A percentile compares a stretch with the other conserved stretches of the same genome.
phyloP scores from a whole-genome alignment of 2,113 vertebrate species.

The Nothocercus nigrocapillus region DNA sequence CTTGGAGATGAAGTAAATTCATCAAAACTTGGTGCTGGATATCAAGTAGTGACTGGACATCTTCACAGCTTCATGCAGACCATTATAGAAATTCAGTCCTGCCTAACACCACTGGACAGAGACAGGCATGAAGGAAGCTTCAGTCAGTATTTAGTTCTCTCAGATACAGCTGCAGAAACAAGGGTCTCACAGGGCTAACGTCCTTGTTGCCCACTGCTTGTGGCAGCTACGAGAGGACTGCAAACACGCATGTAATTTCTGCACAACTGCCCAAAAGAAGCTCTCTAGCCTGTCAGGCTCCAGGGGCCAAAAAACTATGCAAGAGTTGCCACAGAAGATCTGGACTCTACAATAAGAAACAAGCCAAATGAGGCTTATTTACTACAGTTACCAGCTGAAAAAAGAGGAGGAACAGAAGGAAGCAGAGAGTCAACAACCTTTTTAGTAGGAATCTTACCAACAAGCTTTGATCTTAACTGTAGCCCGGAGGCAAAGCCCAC shows the following conservation, averaged over 20 bases:
- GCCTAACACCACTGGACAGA: not conserved
- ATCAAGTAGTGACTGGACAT: not conserved
- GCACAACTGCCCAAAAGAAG: not conserved
- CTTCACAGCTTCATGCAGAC: not conserved
- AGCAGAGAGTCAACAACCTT: slow-evolving; percentile 66
- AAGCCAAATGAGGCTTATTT: slow-evolving; percentile 52
- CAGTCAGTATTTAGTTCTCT: not conserved
- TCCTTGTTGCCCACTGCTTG: not conserved
- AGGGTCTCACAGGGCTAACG: not conserved
- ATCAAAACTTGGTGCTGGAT: not conserved
- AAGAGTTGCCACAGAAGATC: slow-evolving; percentile 29
- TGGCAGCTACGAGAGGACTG: not conserved
- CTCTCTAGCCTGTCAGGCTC: not conserved
- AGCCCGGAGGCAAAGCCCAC: slow-evolving; percentile 66
- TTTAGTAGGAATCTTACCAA: slow-evolving; percentile 52
- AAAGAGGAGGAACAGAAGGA: slow-evolving; percentile 64
- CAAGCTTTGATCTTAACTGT: slow-evolving; percentile 62
- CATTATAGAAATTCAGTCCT: not conserved
- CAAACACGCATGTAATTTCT: not conserved
- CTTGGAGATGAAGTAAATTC: not conserved
- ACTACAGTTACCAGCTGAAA: slow-evolving; percentile 54
- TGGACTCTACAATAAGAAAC: slow-evolving; percentile 34
- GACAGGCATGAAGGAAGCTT: not conserved
- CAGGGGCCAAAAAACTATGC: not conserved
- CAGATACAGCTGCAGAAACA: not conserved